Percentiles rank a stretch among this genome's conserved stretches.
phyloP scores from a whole-genome alignment of 2,113 vertebrate genomes.

The Alosa alosa region DNA sequence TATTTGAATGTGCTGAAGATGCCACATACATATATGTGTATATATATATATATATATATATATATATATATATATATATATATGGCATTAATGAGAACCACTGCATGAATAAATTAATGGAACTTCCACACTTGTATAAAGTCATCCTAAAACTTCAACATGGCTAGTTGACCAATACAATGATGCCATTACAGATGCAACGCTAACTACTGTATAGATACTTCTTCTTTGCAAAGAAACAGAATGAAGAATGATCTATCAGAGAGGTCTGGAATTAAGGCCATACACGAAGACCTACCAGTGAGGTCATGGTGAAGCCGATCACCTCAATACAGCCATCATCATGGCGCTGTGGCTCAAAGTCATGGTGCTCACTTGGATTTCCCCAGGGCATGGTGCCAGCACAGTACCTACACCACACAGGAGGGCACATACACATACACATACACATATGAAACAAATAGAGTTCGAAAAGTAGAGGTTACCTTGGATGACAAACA shows the following conservation, averaged over 20 bases:
- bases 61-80: too few species aligned
- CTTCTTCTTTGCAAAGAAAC: not conserved
- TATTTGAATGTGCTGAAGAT: too few species aligned
- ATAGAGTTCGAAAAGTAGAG: not conserved
- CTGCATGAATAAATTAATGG: too few species aligned
- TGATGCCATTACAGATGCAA: too few species aligned
- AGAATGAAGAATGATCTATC: not conserved
- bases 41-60: too few species aligned
- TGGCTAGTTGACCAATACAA: too few species aligned
- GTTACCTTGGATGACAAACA: not conserved
- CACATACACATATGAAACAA: not conserved
- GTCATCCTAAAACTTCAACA: too few species aligned
- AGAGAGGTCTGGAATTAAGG: not conserved
- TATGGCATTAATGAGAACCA: too few species aligned
- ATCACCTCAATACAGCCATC: constrained; percentile 94
- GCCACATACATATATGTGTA: too few species aligned
- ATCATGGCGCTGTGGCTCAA: constrained; percentile 90
- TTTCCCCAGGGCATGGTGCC: constrained; percentile 96
- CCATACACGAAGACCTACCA: constrained; percentile 70
- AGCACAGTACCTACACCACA: constrained; percentile 82
- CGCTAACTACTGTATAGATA: too few species aligned
- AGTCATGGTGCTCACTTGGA: constrained; percentile 89
- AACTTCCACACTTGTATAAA: too few species aligned
- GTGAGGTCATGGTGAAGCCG: constrained; percentile 90
- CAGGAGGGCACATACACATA: constrained; percentile 11